These are phyloP conservation scores for Nephotettix cincticeps DNA, from an alignment of 1,140 invertebrate genomes.

Conservation along the genomic window DNA sequence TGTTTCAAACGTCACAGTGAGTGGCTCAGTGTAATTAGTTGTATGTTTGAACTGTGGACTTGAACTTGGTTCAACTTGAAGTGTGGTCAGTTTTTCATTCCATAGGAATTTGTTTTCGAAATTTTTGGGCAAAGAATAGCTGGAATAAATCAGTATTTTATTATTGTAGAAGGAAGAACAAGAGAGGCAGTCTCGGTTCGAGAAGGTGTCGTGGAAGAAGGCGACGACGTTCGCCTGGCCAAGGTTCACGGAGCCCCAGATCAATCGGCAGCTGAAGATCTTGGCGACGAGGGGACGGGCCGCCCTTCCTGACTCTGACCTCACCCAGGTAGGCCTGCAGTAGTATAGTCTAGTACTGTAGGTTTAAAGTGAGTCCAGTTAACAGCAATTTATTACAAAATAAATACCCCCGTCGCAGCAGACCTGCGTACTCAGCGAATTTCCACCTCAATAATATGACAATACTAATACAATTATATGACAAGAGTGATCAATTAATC, in stretches of 20 bases:
- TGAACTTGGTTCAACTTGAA: not conserved
- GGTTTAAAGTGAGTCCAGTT: no score
- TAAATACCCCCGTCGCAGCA: no score
- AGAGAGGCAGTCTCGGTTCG: slow-evolving; percentile 67
- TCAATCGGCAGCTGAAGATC: slow-evolving; percentile 67
- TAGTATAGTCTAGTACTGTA: no score
- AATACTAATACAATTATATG: no score
- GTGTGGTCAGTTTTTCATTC: not conserved
- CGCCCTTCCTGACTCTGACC: slow-evolving; percentile 71
- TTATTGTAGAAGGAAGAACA: slow-evolving; percentile 60
- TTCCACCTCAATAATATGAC: no score
- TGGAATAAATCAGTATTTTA: slow-evolving; percentile 3
- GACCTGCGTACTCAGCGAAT: no score
- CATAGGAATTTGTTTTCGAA: not conserved
- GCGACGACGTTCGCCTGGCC: slow-evolving; percentile 66
- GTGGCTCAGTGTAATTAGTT: no score
- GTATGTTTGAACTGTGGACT: not conserved
- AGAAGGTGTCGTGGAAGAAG: slow-evolving; percentile 69
- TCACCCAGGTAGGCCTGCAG: slow-evolving; percentile 74
- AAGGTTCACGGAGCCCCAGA: slow-evolving; percentile 62
- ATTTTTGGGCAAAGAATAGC: not conserved
- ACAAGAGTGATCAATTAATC: no score
- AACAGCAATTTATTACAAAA: no score
- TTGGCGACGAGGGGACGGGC: slow-evolving; percentile 69
- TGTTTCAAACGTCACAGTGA: no score